A percentile compares a stretch with the other conserved stretches of the same genome.
Conservation (phyloP, 2,113 vertebrate genomes). For the Gorsachius goisagi region DNA sequence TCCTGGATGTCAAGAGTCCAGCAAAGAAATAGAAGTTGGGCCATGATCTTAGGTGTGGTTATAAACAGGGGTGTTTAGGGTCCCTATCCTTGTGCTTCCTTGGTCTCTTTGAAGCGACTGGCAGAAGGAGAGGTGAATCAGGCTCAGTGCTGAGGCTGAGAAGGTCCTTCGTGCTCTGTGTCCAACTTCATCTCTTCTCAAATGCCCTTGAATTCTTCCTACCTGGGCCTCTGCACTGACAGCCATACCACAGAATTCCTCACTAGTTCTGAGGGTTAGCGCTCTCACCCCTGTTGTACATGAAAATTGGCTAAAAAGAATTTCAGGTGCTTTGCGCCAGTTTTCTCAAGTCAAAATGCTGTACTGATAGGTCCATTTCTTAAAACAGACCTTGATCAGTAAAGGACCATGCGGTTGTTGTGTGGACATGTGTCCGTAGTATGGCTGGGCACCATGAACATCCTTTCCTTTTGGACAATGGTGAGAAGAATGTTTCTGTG, state of each 20-base stretch:
- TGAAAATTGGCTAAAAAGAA: neutral
- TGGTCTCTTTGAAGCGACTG: neutral
- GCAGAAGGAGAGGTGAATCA: neutral
- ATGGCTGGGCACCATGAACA: fast-evolving
- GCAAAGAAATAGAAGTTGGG: neutral
- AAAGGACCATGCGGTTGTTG: neutral
- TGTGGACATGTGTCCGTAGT: fast-evolving
- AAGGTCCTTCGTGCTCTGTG: neutral
- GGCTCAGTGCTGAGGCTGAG: neutral
- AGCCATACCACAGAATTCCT: neutral
- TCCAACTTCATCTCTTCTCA: neutral
- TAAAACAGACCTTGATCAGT: neutral
- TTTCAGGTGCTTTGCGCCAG: neutral
- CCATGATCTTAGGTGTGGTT: neutral
- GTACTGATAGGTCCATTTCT: neutral
- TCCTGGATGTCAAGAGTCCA: neutral
- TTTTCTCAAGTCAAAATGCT: neutral
- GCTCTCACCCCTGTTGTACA: neutral
- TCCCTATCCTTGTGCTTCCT: neutral
- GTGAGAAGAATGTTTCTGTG: neutral
- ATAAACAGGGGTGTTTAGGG: neutral
- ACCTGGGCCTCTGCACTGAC: fast-evolving
- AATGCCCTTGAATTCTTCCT: neutral
- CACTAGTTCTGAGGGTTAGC: neutral
- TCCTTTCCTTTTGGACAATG: neutral